These are phyloP conservation scores for Alcedo quadribrachys DNA, from an alignment of 2,797 vertebrate genomes.

Conservation along the genomic window DNA sequence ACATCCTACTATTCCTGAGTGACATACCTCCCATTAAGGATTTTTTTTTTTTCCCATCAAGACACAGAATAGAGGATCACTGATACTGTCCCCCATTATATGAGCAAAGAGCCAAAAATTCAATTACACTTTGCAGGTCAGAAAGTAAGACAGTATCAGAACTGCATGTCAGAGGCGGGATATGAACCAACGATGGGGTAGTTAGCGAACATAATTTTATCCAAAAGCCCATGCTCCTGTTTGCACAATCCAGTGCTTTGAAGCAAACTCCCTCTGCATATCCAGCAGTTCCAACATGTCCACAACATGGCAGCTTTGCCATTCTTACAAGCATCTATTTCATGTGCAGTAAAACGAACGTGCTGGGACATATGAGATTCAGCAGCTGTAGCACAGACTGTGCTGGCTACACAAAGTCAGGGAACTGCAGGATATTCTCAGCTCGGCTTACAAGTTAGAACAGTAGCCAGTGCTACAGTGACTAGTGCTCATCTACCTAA, in stretches of 20 bases:
- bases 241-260: background rate
- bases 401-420: background rate
- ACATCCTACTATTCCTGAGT: background rate
- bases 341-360: background rate
- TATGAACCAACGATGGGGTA: background rate
- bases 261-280: background rate
- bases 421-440: background rate
- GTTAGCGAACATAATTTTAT: background rate
- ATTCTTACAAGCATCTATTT: background rate
- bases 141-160: background rate
- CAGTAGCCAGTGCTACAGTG: accelerated
- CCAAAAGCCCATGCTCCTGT: background rate
- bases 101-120: background rate
- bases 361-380: background rate
- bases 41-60: background rate
- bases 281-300: background rate
- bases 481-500: background rate
- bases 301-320: background rate
- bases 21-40: background rate
- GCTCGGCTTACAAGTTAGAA: background rate
- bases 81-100: background rate
- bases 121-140: background rate
- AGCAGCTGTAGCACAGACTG: accelerated
- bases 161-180: background rate
- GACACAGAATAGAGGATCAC: background rate